These are phyloP conservation scores for Heliconius hewitsoni DNA, from an alignment of 1,140 invertebrate genomes.

Conservation along the genomic window DNA sequence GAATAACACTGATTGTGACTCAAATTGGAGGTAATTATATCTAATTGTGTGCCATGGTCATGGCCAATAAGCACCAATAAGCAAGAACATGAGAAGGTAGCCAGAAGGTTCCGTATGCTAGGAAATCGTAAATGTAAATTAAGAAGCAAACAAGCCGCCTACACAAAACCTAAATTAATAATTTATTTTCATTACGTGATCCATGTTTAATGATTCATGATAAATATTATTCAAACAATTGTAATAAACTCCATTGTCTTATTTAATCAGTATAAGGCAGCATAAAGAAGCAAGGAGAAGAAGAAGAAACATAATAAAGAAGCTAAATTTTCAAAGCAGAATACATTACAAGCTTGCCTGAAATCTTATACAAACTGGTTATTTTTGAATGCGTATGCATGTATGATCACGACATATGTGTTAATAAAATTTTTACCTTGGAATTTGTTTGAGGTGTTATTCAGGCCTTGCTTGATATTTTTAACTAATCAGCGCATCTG, in stretches of 20 bases:
- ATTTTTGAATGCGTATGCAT: background rate
- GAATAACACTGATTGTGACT: constrained; percentile 68
- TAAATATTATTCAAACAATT: background rate
- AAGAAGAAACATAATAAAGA: background rate
- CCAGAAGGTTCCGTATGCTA: constrained; percentile 51
- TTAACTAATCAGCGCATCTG: background rate
- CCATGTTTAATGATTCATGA: background rate
- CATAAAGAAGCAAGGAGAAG: background rate
- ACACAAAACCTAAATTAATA: background rate
- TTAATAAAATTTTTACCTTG: constrained; percentile 33
- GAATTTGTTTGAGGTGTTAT: constrained; percentile 9
- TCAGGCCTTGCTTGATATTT: constrained; percentile 5
- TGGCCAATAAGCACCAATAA: constrained; percentile 80
- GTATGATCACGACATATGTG: constrained; percentile 35
- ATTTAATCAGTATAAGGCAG: background rate
- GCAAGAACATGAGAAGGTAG: constrained; percentile 69
- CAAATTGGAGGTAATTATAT: constrained; percentile 79
- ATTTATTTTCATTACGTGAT: background rate
- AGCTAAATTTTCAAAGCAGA: background rate
- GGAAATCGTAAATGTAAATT: constrained; percentile 8
- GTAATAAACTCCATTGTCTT: background rate
- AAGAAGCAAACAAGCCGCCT: background rate
- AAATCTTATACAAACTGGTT: background rate
- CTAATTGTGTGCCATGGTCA: constrained; percentile 78
- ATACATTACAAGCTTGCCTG: background rate